These are phyloP conservation scores for Polia nebulosa DNA, from an alignment of 2,888 invertebrate species.

Conservation along the genomic window DNA sequence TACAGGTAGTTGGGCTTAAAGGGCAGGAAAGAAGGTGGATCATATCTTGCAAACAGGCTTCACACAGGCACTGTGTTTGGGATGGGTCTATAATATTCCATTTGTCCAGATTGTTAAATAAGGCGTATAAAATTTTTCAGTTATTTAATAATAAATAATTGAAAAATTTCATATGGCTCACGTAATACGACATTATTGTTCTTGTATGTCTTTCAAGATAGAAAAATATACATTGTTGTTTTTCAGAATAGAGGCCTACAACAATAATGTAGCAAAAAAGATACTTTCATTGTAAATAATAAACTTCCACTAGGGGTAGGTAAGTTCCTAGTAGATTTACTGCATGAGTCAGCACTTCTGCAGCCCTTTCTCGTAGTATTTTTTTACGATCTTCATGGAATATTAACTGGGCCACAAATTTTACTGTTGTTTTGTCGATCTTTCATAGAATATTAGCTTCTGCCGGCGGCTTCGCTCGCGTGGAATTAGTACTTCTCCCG, in stretches of 20 bases:
- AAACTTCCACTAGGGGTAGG: conserved; percentile 8
- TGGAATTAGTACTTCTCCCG: too few relatives aligned
- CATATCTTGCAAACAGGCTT: too few relatives aligned
- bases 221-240: background rate
- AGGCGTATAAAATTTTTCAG: too few relatives aligned
- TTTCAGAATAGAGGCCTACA: background rate
- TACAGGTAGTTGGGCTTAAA: too few relatives aligned
- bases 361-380: conserved; percentile 14
- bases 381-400: conserved; percentile 34
- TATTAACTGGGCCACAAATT: conserved; percentile 30
- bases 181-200: background rate
- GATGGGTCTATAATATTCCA: too few relatives aligned
- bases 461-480: too few relatives aligned
- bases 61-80: too few relatives aligned
- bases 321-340: conserved; percentile 24
- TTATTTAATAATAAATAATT: too few relatives aligned
- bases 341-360: conserved; percentile 23
- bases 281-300: background rate
- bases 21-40: too few relatives aligned
- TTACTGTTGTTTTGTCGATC: conserved; percentile 24
- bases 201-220: background rate
- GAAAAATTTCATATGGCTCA: background rate
- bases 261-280: background rate
- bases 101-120: too few relatives aligned
- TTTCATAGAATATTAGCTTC: background rate